phyloP scores from a whole-genome alignment of 2,888 invertebrate genomes.

The Torymus tubicola region DNA sequence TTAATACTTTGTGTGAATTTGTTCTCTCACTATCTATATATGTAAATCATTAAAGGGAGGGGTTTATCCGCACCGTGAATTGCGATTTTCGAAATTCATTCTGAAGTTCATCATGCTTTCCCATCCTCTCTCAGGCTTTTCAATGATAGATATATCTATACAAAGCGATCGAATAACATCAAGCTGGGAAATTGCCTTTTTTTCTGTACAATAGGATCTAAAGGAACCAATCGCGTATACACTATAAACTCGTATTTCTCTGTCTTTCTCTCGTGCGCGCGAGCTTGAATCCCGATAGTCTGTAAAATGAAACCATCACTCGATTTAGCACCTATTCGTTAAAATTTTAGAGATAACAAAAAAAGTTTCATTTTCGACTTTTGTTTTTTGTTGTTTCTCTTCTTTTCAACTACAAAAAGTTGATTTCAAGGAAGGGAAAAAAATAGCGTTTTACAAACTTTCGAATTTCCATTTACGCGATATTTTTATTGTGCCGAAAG shows the following conservation, averaged over 20 bases:
- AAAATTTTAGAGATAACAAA: slow-evolving; percentile 4
- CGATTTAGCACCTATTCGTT: slow-evolving; percentile 14
- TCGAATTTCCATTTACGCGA: no score
- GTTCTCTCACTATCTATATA: no score
- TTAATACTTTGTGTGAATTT: no score
- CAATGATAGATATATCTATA: slow-evolving; percentile 6
- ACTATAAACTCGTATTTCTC: slow-evolving; percentile 35
- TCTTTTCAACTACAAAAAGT: no score
- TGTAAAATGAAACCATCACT: slow-evolving; percentile 42
- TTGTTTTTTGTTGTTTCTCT: no score
- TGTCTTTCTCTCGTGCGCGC: no score
- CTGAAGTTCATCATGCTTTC: no score
- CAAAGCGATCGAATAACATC: slow-evolving; percentile 37
- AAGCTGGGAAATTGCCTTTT: slow-evolving; percentile 36
- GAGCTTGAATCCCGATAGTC: slow-evolving; percentile 4
- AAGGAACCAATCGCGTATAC: slow-evolving; percentile 20
- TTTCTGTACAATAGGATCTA: slow-evolving; percentile 24
- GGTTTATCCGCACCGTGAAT: no score
- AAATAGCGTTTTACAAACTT: no score
- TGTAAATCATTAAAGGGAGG: not conserved
- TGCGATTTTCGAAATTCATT: no score
- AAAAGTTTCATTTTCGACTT: not conserved
- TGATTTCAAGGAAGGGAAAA: no score
- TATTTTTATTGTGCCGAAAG: no score
- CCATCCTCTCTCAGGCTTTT: not conserved